phyloP scores from a whole-genome alignment of 2,113 vertebrate species.

The Ranitomeya imitator region DNA sequence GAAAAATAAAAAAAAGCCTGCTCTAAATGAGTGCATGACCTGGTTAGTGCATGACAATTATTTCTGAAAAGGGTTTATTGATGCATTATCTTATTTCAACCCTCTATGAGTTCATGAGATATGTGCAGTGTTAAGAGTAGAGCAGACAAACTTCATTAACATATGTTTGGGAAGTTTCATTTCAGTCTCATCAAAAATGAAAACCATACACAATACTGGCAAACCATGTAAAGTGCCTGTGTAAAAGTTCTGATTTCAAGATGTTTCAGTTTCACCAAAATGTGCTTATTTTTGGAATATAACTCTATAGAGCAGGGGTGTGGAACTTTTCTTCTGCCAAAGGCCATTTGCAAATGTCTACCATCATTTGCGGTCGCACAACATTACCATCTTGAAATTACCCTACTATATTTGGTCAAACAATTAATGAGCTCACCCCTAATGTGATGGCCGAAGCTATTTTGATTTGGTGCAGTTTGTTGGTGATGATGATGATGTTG shows the following conservation, averaged over 20 bases:
- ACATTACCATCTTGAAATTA: too few species aligned
- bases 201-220: conserved; percentile 70
- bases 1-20: neutral
- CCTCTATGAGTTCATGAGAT: conserved; percentile 36
- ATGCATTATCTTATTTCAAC: conserved; percentile 43
- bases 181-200: conserved; percentile 62
- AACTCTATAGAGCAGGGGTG: conserved; percentile 65
- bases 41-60: conserved; percentile 43
- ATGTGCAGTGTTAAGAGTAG: conserved; percentile 25
- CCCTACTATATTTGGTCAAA: too few species aligned
- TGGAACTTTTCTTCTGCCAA: too few species aligned
- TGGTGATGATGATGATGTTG: too few species aligned
- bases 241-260: conserved; percentile 67
- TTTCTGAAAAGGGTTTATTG: conserved; percentile 48
- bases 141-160: conserved; percentile 55
- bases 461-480: too few species aligned
- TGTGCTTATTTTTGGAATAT: conserved; percentile 69
- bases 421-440: too few species aligned
- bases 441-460: too few species aligned
- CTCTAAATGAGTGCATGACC: conserved; percentile 35
- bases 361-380: too few species aligned
- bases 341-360: too few species aligned
- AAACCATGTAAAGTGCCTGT: conserved; percentile 62
- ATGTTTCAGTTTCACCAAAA: conserved; percentile 63
- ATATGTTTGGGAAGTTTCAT: conserved; percentile 47